A percentile compares a stretch with the other conserved stretches of the same genome.
Conservation (phyloP, 2,888 invertebrate species). For the Ophion costatus region DNA sequence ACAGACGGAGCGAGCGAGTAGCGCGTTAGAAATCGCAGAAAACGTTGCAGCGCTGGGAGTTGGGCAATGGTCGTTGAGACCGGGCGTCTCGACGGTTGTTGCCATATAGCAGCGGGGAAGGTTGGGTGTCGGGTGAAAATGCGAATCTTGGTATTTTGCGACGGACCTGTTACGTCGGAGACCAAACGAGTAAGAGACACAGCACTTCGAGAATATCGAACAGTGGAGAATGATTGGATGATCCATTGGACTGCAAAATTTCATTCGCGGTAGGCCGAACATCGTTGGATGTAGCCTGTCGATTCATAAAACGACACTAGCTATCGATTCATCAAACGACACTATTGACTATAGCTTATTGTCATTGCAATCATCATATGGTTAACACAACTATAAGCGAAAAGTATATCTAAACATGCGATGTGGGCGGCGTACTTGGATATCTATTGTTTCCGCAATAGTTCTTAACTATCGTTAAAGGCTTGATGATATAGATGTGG, state of each 20-base stretch:
- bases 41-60: slow-evolving; percentile 45
- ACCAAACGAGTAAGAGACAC: slow-evolving; percentile 1
- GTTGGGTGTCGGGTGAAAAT: slow-evolving; percentile 40
- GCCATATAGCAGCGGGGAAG: slow-evolving; percentile 40
- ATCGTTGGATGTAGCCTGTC: background rate
- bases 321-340: background rate
- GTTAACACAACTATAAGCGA: too few species aligned
- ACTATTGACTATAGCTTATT: too few species aligned
- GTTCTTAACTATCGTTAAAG: too few species aligned
- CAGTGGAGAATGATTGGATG: background rate
- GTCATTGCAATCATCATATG: too few species aligned
- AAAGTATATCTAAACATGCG: too few species aligned
- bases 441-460: too few species aligned
- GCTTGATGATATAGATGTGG: too few species aligned
- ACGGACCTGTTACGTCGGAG: slow-evolving; percentile 29
- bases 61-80: slow-evolving; percentile 58
- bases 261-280: background rate
- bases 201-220: background rate
- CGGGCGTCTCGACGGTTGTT: slow-evolving; percentile 19
- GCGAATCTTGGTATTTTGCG: slow-evolving; percentile 62
- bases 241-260: background rate
- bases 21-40: slow-evolving; percentile 56
- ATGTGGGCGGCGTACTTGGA: too few species aligned
- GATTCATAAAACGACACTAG: background rate
- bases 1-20: slow-evolving; percentile 3